Evolutionary conservation across 2,797 vertebrate genomes (phyloP).

Genomic region (Molothrus aeneus): DNA sequence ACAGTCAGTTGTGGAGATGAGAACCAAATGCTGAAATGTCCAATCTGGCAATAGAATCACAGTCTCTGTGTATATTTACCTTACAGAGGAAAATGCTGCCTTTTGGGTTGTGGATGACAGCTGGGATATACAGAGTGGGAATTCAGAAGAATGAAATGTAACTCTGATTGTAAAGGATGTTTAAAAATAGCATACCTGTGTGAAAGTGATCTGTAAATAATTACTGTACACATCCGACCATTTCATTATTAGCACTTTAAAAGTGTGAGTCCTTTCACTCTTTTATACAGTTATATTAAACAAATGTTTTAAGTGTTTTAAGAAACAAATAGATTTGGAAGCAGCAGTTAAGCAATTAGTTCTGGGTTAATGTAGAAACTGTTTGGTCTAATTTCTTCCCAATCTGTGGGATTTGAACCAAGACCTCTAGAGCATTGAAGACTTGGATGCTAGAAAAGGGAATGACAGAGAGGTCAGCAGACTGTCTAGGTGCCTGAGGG

Average conservation of each 20-base stretch:
- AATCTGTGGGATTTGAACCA: background rate
- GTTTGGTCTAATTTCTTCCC: background rate
- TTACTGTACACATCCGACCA: background rate
- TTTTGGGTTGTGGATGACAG: constrained; percentile 12
- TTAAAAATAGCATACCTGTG: constrained; percentile 26
- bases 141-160: background rate
- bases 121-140: constrained; percentile 15
- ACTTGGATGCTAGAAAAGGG: background rate
- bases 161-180: background rate
- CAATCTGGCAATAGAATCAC: constrained; percentile 15
- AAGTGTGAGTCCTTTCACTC: background rate
- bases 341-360: background rate
- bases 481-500: background rate
- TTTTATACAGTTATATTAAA: background rate
- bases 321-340: background rate
- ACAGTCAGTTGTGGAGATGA: constrained; percentile 10
- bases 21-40: constrained; percentile 57
- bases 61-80: constrained; percentile 39
- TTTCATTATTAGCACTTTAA: background rate
- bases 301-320: background rate
- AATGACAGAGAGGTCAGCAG: background rate
- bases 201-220: constrained; percentile 16
- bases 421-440: background rate
- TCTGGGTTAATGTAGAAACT: background rate
- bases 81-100: constrained; percentile 39